A percentile compares a stretch with the other conserved stretches of the same genome.
phyloP scores from a whole-genome alignment of 2,888 invertebrate genomes.

The Lycaena phlaeas region DNA sequence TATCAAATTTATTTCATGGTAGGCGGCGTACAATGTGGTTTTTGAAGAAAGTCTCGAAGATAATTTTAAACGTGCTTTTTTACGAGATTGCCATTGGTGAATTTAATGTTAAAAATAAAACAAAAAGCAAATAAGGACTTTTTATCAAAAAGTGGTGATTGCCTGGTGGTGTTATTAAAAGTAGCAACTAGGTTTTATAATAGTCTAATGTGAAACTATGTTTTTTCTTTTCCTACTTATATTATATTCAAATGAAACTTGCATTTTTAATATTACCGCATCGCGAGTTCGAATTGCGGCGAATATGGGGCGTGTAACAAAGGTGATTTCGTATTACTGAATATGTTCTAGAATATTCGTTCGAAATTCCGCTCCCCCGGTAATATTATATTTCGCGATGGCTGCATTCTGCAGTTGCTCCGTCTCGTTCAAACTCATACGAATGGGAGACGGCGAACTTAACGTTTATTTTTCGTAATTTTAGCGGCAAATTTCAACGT shows the following conservation, averaged over 20 bases:
- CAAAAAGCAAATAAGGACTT: not conserved
- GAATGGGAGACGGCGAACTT: not conserved
- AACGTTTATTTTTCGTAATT: not conserved
- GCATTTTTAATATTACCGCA: slow-evolving; percentile 3
- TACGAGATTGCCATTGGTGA: too few relatives aligned
- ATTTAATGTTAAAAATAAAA: too few relatives aligned
- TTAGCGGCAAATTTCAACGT: too few relatives aligned
- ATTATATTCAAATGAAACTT: not conserved
- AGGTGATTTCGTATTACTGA: slow-evolving; percentile 1
- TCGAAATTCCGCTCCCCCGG: not conserved
- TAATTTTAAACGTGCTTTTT: too few relatives aligned
- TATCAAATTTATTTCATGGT: too few relatives aligned
- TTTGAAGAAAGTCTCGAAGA: too few relatives aligned
- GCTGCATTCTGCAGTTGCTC: slow-evolving; percentile 1
- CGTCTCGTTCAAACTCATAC: not conserved
- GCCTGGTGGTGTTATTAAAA: too few relatives aligned
- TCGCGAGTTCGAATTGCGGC: not conserved
- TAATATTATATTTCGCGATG: not conserved
- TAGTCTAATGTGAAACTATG: not conserved
- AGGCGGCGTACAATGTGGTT: too few relatives aligned
- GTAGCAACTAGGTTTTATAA: not conserved
- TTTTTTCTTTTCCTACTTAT: not conserved
- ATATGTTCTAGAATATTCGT: not conserved
- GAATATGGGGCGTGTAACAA: not conserved
- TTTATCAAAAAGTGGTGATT: too few relatives aligned